Evolutionary conservation across 92 coral and sea anemone species (phyloP).

Genomic region (Parazoanthus atlanticus): DNA sequence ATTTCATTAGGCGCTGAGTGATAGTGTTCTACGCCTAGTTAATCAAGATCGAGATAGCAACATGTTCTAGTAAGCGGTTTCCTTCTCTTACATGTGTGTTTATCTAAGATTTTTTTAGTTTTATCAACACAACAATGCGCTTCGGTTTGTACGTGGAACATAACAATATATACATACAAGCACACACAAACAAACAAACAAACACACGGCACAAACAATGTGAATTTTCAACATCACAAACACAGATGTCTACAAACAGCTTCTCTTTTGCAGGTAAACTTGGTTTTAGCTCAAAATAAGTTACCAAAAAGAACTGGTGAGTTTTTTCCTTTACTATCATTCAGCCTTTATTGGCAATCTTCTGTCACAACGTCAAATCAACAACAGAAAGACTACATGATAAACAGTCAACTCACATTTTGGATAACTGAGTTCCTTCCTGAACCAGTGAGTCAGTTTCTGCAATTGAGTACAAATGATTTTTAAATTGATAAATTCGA

Average conservation of each 20-base stretch:
- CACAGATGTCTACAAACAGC: too few relatives aligned
- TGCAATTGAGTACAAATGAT: background rate
- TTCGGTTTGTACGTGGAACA: background rate
- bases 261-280: background rate
- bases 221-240: too few relatives aligned
- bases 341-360: background rate
- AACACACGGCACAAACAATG: too few relatives aligned
- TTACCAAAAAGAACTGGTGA: background rate
- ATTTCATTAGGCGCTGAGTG: background rate
- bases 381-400: background rate
- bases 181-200: too few relatives aligned
- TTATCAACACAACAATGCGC: background rate
- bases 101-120: background rate
- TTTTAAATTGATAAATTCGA: background rate
- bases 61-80: background rate
- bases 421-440: background rate
- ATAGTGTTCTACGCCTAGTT: background rate
- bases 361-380: background rate
- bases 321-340: background rate
- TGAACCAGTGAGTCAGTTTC: background rate
- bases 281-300: background rate
- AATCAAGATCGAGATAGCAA: background rate
- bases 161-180: too few relatives aligned
- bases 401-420: background rate
- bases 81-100: background rate